Base-by-base conservation (phyloP, 64 coral and sea anemone species). In the Pocillopora verrucosa region DNA sequence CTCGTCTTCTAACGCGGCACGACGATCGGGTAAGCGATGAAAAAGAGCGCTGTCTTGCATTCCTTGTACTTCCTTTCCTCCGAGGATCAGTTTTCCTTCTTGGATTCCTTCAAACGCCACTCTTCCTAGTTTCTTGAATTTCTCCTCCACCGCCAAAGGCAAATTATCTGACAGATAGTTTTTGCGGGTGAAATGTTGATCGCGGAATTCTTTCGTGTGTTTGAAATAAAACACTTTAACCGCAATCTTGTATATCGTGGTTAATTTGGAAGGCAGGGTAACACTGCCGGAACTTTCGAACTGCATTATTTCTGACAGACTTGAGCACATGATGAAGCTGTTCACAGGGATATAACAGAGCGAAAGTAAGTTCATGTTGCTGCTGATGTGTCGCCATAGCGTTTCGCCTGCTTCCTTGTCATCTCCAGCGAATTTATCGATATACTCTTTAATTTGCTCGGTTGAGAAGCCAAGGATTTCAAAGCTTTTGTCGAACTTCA, bases 391-490 rank as follows among this genome's bases (percentile, higher is more conserved):
- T 20, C 64, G 20, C 65, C 56, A 88, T 34, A 88, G 69, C 59
- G 17, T 83, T n/a, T 85, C 22, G 16, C 69, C 16, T 63, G 34
- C 78, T 19, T 51, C 25, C 11, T 14, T 2, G 5, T 61, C 36
- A 87, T 87, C 78, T 19, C 88, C 14, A 12, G 36, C 61, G 75
- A 80, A 95, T 19, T 83, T 95, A 91, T 77, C 59, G n/a, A n/a
- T n/a, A n/a, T n/a, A n/a, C n/a, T n/a, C n/a, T n/a, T n/a, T n/a
- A n/a, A n/a, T n/a, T n/a, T 91, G 34, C 70, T 88, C 36, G 22
- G 70, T 22, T 57, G 89, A 22, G 72, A 94, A 94, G 20, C 84
- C 93, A 24, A 94, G 83, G 51, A 94, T 88, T 76, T 94, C 93
- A 61, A 87, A 74, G 3, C 11, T 82, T 82, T 72, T 88, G 14